These are phyloP conservation scores for Nasonia giraulti DNA, from an alignment of 1,140 invertebrate genomes.

Conservation along the genomic window DNA sequence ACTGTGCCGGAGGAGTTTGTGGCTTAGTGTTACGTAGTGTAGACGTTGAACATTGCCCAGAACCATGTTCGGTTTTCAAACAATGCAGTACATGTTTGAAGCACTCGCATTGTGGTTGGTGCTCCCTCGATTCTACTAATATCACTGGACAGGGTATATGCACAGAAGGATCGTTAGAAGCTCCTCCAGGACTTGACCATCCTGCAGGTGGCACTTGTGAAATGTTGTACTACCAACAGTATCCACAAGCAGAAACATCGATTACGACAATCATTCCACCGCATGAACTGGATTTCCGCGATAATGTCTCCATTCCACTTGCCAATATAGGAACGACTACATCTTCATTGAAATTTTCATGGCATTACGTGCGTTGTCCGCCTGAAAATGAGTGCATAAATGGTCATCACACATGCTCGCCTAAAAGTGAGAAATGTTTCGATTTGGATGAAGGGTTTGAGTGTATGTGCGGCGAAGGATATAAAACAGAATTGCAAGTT, in stretches of 20 bases:
- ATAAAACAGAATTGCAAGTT: conserved; percentile 75
- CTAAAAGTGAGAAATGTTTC: conserved; percentile 88
- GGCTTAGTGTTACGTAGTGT: conserved; percentile 85
- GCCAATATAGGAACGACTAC: conserved; percentile 57
- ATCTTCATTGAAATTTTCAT: conserved; percentile 78
- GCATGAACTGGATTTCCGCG: conserved; percentile 72
- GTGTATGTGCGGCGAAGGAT: conserved; percentile 90
- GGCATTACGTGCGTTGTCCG: conserved; percentile 92
- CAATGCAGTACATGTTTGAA: conserved; percentile 91
- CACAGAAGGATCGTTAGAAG: conserved; percentile 85
- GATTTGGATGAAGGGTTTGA: conserved; percentile 85
- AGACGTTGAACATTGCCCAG: conserved; percentile 85
- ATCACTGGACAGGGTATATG: conserved; percentile 81
- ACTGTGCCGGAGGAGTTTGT: conserved; percentile 92
- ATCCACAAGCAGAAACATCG: conserved; percentile 55
- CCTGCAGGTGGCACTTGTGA: conserved; percentile 82
- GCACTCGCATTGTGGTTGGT: conserved; percentile 92
- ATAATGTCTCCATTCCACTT: conserved; percentile 67
- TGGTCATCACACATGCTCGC: conserved; percentile 92
- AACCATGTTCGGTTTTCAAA: conserved; percentile 86
- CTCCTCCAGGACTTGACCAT: conserved; percentile 77
- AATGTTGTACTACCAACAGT: conserved; percentile 69
- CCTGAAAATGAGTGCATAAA: conserved; percentile 95
- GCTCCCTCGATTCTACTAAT: conserved; percentile 73
- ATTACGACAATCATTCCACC: conserved; percentile 49